A percentile compares a stretch with the other conserved stretches of the same genome.
These are phyloP conservation scores for Bellardia bayeri DNA, from an alignment of 2,888 invertebrate genomes.

Conservation along the genomic window DNA sequence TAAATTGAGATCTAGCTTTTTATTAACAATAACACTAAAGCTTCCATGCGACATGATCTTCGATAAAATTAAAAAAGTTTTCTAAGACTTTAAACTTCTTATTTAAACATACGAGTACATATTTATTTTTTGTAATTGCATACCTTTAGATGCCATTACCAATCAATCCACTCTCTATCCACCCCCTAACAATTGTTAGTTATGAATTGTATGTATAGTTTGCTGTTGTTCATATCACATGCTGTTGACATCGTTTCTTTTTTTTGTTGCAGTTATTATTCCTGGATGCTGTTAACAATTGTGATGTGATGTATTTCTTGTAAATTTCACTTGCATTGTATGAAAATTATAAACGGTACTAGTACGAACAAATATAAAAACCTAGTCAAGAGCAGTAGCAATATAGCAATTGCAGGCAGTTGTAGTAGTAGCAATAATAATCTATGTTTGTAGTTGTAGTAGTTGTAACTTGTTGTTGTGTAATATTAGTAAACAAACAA, in stretches of 20 bases:
- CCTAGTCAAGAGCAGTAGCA: conserved; percentile 51
- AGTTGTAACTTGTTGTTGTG: conserved; percentile 29
- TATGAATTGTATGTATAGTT: conserved; percentile 22
- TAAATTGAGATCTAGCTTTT: too few relatives aligned
- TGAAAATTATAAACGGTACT: conserved; percentile 56
- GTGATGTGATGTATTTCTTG: conserved; percentile 73
- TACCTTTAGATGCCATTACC: not conserved
- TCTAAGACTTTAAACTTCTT: not conserved
- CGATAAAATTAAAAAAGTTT: too few relatives aligned
- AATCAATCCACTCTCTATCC: not conserved
- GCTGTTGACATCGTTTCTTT: conserved; percentile 38
- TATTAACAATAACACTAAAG: too few relatives aligned
- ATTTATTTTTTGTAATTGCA: not conserved
- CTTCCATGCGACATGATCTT: too few relatives aligned
- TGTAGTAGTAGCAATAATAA: conserved; percentile 39
- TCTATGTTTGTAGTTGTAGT: conserved; percentile 34
- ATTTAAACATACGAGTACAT: not conserved
- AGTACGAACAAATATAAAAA: conserved; percentile 22
- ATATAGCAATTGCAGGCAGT: conserved; percentile 26
- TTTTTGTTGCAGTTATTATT: conserved; percentile 40
- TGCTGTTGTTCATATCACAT: conserved; percentile 47
- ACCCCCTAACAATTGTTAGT: not conserved
- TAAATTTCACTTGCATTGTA: conserved; percentile 71
- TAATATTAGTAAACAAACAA: conserved; percentile 51
- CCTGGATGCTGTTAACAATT: conserved; percentile 60